Percentiles rank a stretch among this genome's conserved stretches.
These are phyloP conservation scores for Clarias magur DNA, from an alignment of 2,113 vertebrate species.

Conservation along the genomic window DNA sequence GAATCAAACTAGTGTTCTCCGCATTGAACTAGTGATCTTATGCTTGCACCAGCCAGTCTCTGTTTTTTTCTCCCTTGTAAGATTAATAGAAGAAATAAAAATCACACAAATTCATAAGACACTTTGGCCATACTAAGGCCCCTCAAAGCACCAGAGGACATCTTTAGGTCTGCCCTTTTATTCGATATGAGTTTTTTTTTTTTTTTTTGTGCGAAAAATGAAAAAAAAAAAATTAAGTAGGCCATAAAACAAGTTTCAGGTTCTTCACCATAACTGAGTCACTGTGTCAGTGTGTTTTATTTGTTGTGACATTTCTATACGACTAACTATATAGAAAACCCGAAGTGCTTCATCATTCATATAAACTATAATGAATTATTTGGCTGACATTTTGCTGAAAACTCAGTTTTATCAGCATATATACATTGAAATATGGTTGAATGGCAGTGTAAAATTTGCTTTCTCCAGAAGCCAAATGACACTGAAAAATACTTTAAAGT, in stretches of 20 bases:
- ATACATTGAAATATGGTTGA: neutral
- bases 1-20: no score
- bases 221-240: neutral
- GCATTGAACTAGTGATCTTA: no score
- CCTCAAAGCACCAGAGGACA: neutral
- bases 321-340: constrained; percentile 8
- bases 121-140: neutral
- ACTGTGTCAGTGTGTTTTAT: constrained; percentile 3
- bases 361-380: constrained; percentile 18
- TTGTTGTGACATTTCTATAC: neutral
- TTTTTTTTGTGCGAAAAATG: no score
- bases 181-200: neutral
- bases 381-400: constrained; percentile 23
- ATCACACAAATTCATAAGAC: neutral
- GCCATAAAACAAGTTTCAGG: neutral
- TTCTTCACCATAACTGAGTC: neutral
- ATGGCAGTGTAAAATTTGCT: neutral
- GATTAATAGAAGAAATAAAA: no score
- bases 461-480: constrained; percentile 12
- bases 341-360: constrained; percentile 18
- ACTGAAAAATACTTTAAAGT: neutral
- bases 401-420: constrained; percentile 7
- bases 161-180: neutral
- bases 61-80: no score
- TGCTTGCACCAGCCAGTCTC: no score